Evolutionary conservation across 2,113 vertebrate species (phyloP).

Genomic region (Psittacula cyanocephala): DNA sequence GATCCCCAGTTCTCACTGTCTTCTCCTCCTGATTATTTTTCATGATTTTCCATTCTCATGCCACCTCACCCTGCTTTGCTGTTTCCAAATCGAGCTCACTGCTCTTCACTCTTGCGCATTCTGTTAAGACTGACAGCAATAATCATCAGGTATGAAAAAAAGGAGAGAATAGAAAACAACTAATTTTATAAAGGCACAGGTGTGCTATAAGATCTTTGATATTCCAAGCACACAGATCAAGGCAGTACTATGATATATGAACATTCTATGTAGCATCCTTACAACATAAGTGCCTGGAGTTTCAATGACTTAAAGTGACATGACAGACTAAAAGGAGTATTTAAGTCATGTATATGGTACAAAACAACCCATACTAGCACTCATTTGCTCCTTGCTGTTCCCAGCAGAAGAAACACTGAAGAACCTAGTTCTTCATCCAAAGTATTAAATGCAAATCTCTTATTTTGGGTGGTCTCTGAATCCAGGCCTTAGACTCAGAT

Average conservation of each 20-base stretch:
- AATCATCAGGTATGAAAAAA: background rate
- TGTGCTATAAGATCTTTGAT: background rate
- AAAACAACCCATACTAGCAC: background rate
- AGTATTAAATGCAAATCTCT: background rate
- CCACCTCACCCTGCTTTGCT: background rate
- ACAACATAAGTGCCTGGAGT: background rate
- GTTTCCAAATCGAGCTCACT: background rate
- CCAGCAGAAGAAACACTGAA: background rate
- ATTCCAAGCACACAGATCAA: background rate
- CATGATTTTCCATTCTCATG: background rate
- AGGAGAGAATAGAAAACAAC: background rate
- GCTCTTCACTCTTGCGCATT: background rate
- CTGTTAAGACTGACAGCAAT: background rate
- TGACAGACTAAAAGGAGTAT: background rate
- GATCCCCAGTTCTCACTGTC: background rate
- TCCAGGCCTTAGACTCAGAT: background rate
- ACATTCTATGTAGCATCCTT: background rate
- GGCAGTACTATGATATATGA: background rate
- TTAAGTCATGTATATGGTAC: background rate
- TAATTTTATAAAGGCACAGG: background rate
- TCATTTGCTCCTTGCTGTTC: background rate
- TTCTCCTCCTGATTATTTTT: background rate
- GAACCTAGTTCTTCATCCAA: background rate
- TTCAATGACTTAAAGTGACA: background rate
- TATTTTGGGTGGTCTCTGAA: background rate